A percentile compares a stretch with the other conserved stretches of the same genome.
These are phyloP conservation scores for Menura novaehollandiae DNA, from an alignment of 2,113 vertebrate genomes.

Conservation along the genomic window DNA sequence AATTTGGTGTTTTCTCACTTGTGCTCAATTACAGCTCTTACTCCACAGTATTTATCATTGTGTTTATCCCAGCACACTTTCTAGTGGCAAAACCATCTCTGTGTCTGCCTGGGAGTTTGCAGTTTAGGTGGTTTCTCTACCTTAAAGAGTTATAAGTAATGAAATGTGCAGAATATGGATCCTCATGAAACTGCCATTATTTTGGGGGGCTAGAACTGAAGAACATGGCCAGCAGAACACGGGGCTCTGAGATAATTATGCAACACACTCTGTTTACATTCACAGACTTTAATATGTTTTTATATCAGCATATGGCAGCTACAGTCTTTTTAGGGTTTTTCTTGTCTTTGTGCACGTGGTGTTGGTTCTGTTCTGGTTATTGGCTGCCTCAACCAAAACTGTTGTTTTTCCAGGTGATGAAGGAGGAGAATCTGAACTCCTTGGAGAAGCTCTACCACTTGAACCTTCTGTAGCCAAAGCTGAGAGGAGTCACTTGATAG, in stretches of 20 bases:
- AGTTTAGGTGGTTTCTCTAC: neutral
- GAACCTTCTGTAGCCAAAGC: slow-evolving; percentile 92
- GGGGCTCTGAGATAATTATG: neutral
- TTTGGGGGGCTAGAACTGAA: neutral
- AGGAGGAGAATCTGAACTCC: slow-evolving; percentile 83
- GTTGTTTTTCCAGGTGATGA: slow-evolving; percentile 83
- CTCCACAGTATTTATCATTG: neutral
- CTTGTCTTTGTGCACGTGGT: neutral
- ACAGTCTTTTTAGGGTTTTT: neutral
- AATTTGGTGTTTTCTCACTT: neutral
- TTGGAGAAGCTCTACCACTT: slow-evolving; percentile 83
- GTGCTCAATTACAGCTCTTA: neutral
- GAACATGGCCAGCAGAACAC: neutral
- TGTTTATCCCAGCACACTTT: neutral
- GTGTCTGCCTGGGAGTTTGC: neutral
- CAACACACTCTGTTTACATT: neutral
- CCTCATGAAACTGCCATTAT: neutral
- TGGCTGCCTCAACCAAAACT: neutral
- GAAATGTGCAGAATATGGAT: neutral
- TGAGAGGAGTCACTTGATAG: slow-evolving; percentile 96
- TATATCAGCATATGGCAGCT: neutral
- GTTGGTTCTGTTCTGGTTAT: neutral
- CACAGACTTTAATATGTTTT: neutral
- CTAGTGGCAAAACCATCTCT: neutral
- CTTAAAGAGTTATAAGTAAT: neutral